Evolutionary conservation across 64 coral and sea anemone species (phyloP).

Genomic region (Montipora efflorescens): DNA sequence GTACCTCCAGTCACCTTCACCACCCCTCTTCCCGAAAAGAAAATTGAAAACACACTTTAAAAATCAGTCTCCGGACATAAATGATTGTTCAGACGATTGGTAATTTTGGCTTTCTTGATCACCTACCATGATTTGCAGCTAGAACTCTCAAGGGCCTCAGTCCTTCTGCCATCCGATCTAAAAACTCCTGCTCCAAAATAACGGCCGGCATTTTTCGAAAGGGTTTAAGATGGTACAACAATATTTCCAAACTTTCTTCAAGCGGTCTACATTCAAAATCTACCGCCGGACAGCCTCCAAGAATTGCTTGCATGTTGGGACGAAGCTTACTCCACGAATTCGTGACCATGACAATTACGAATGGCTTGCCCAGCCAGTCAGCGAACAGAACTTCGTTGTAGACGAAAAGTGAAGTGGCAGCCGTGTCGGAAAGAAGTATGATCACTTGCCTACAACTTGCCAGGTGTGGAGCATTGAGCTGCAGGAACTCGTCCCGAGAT

Average conservation of each 20-base stretch:
- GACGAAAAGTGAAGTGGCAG: slow-evolving; percentile 82
- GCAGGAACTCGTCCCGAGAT: slow-evolving; percentile 86
- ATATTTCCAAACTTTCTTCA: slow-evolving; percentile 79
- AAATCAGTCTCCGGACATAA: too few relatives aligned
- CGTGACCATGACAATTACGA: slow-evolving; percentile 75
- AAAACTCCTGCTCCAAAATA: slow-evolving; percentile 92
- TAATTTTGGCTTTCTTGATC: neutral
- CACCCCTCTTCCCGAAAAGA: too few relatives aligned
- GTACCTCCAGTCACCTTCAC: too few relatives aligned
- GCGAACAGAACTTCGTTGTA: slow-evolving; percentile 85
- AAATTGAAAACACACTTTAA: too few relatives aligned
- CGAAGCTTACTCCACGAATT: slow-evolving; percentile 83
- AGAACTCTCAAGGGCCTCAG: slow-evolving; percentile 79
- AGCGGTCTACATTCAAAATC: slow-evolving; percentile 78
- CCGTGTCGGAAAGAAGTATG: slow-evolving; percentile 72
- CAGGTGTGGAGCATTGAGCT: slow-evolving; percentile 71
- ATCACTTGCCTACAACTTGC: slow-evolving; percentile 60
- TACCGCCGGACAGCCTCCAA: slow-evolving; percentile 82
- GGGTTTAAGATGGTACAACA: slow-evolving; percentile 88
- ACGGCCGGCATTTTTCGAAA: slow-evolving; percentile 85
- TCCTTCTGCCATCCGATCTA: slow-evolving; percentile 85
- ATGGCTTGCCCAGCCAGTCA: slow-evolving; percentile 81
- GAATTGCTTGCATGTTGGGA: slow-evolving; percentile 72
- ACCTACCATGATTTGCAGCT: slow-evolving; percentile 40
- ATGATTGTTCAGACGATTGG: neutral